These are phyloP conservation scores for Neopipo cinnamomea DNA, from an alignment of 2,113 vertebrate genomes.

Conservation along the genomic window DNA sequence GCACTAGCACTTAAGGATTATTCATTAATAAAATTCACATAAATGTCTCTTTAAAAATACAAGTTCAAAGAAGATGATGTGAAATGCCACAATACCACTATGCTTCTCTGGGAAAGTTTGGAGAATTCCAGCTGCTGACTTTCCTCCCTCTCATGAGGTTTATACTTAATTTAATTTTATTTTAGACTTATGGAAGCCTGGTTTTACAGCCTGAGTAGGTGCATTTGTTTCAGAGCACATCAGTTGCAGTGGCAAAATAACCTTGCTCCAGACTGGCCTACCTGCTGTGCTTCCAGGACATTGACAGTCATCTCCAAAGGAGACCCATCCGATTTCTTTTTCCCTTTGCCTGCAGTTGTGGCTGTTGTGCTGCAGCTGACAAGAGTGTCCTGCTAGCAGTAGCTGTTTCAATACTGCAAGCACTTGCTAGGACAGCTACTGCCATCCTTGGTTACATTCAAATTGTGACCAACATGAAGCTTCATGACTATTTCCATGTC, in stretches of 20 bases:
- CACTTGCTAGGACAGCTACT: not conserved
- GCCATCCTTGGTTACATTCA: not conserved
- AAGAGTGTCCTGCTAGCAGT: not conserved
- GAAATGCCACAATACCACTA: not conserved
- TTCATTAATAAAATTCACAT: slow-evolving; percentile 48
- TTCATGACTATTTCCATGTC: not conserved
- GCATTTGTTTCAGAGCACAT: not conserved
- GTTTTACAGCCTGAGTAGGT: not conserved
- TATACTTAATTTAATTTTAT: not conserved
- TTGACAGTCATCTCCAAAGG: not conserved
- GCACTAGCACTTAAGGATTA: slow-evolving; percentile 25
- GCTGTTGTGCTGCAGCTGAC: not conserved
- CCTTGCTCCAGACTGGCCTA: not conserved
- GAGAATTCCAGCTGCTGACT: not conserved
- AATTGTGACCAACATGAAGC: not conserved
- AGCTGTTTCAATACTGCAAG: not conserved
- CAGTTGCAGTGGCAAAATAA: not conserved
- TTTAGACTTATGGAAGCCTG: not conserved
- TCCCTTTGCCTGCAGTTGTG: not conserved
- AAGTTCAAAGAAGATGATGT: slow-evolving; percentile 14
- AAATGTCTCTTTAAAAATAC: not conserved
- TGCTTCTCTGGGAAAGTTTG: not conserved
- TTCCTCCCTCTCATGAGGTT: not conserved
- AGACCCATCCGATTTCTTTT: not conserved
- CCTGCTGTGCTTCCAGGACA: not conserved